Percentiles rank a stretch among this genome's conserved stretches.
Conservation (phyloP, 2,113 vertebrate species). For the Rattus norvegicus region GRCr8 NC_086036.1:47622001-47622500, state of each 20-base stretch:
- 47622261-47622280: background rate
- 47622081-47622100: background rate
- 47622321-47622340: background rate
- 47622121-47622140: background rate
- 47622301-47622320: background rate
- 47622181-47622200: background rate
- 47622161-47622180: background rate
- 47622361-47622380: background rate
- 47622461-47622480: background rate
- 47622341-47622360: background rate
- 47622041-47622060: background rate
- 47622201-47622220: background rate
- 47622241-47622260: background rate
- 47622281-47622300: background rate
- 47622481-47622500: background rate
- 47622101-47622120: background rate
- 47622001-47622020: constrained; percentile 34
- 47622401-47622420: background rate
- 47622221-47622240: background rate
- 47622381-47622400: background rate
- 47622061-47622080: constrained; percentile 4
- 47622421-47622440: background rate
- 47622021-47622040: constrained; percentile 13
- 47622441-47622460: background rate
- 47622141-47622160: background rate